Percentiles rank a stretch among this genome's conserved stretches.
Evolutionary conservation across 2,888 invertebrate genomes (phyloP).

Genomic region (Omphaloscelis lunosa): DNA sequence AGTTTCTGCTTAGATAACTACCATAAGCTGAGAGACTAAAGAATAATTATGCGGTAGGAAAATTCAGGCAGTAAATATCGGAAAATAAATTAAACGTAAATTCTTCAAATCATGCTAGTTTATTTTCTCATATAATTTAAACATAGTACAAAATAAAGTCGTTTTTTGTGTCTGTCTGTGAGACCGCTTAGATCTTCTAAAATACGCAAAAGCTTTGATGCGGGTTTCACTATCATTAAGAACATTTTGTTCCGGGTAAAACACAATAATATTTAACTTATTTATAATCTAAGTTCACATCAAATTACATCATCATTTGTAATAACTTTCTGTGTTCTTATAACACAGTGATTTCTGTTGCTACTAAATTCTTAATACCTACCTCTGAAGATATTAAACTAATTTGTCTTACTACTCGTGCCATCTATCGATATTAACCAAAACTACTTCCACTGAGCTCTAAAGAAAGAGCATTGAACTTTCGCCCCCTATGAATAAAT

Average conservation of each 20-base stretch:
- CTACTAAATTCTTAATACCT: background rate
- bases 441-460: slow-evolving; percentile 26
- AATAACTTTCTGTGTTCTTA: too few species aligned
- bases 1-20: background rate
- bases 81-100: background rate
- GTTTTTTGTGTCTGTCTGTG: too few species aligned
- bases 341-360: background rate
- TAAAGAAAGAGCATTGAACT: slow-evolving; percentile 46
- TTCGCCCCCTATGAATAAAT: slow-evolving; percentile 41
- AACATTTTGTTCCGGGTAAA: too few species aligned
- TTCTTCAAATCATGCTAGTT: background rate
- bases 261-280: too few species aligned
- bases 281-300: too few species aligned
- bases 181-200: too few species aligned
- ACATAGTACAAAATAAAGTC: too few species aligned
- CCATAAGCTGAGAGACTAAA: background rate
- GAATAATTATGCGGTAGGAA: background rate
- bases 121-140: background rate
- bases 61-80: background rate
- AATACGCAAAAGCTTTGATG: too few species aligned
- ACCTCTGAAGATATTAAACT: too few species aligned
- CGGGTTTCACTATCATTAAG: too few species aligned
- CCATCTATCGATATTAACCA: slow-evolving; percentile 48
- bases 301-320: too few species aligned
- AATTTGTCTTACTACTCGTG: slow-evolving; percentile 20